Conservation (phyloP, 2,113 vertebrate species). For the Onychostoma macrolepis region DNA sequence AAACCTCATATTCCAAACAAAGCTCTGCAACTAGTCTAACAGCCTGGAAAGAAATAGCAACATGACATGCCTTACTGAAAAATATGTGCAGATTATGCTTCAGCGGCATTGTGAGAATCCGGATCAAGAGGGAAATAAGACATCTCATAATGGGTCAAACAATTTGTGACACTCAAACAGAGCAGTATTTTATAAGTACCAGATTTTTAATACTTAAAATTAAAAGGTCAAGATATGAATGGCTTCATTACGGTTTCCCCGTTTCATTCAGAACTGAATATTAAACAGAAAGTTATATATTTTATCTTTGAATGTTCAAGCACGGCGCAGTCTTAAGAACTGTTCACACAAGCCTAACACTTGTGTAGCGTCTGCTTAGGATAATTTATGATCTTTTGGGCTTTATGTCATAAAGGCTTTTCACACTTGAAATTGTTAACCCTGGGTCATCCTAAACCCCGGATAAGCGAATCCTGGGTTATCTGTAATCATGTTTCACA, state of each 20-base stretch:
- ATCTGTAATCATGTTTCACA: too few relatives aligned
- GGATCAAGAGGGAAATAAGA: too few relatives aligned
- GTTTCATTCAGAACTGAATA: not conserved
- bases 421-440: too few relatives aligned
- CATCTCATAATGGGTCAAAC: not conserved
- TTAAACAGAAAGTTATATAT: not conserved
- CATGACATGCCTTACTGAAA: not conserved
- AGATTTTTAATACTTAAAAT: too few relatives aligned
- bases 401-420: too few relatives aligned
- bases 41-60: conserved; percentile 73
- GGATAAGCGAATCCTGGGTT: too few relatives aligned
- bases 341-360: not conserved
- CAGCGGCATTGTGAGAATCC: not conserved
- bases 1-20: conserved; percentile 88
- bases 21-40: conserved; percentile 89
- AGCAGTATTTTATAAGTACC: not conserved
- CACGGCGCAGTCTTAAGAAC: not conserved
- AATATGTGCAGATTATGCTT: not conserved
- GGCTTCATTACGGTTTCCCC: not conserved
- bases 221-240: not conserved
- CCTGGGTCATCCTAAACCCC: too few relatives aligned
- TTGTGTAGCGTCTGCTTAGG: too few relatives aligned
- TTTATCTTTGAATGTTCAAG: not conserved
- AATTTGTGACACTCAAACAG: not conserved
- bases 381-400: too few relatives aligned